A percentile compares a stretch with the other conserved stretches of the same genome.
Evolutionary conservation across 1,140 invertebrate species (phyloP).

Genomic region (Armadillidium nasatum): DNA sequence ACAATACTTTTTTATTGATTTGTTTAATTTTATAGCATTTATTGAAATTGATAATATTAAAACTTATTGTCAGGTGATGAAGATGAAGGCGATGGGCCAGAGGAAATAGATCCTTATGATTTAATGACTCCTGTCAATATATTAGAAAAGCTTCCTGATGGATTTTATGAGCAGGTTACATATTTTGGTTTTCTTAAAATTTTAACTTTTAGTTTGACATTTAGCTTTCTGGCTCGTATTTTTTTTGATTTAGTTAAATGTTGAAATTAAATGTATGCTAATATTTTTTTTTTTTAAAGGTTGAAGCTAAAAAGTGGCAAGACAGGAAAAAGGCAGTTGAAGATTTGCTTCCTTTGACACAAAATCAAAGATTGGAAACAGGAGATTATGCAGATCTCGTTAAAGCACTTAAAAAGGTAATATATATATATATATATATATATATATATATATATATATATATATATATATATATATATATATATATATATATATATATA

Average conservation of each 20-base stretch:
- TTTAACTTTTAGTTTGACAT: too few relatives aligned
- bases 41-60: too few relatives aligned
- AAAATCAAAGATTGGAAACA: conserved; percentile 76
- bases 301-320: conserved; percentile 97
- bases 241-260: too few relatives aligned
- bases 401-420: conserved; percentile 79
- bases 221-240: too few relatives aligned
- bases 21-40: too few relatives aligned
- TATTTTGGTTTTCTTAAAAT: too few relatives aligned
- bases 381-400: conserved; percentile 92
- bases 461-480: too few relatives aligned
- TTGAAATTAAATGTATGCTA: too few relatives aligned
- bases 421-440: neutral
- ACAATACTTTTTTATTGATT: too few relatives aligned
- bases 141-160: conserved; percentile 83
- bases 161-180: conserved; percentile 80
- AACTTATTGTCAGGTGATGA: conserved; percentile 23
- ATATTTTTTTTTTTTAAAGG: conserved; percentile 28
- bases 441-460: too few relatives aligned
- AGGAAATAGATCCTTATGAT: conserved; percentile 85
- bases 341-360: conserved; percentile 67
- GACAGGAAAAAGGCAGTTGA: conserved; percentile 89
- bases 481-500: too few relatives aligned
- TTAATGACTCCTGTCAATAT: conserved; percentile 88
- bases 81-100: conserved; percentile 51